These are phyloP conservation scores for Xyliphius kryptos DNA, from an alignment of 2,113 vertebrate species.

Conservation along the genomic window DNA sequence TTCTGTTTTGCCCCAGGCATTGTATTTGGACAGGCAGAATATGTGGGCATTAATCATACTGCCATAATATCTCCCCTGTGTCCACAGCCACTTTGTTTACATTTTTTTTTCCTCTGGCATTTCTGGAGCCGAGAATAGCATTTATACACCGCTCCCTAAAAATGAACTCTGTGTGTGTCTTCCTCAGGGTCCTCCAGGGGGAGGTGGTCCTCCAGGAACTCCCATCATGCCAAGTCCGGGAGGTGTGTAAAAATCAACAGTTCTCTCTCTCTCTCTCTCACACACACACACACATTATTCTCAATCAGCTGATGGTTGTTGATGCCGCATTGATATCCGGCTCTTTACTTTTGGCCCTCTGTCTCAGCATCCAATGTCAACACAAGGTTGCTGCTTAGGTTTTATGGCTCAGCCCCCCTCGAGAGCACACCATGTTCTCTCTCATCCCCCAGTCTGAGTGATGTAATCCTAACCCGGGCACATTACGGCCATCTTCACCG, in stretches of 20 bases:
- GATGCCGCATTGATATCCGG: too few relatives aligned
- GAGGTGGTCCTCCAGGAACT: constrained; percentile 82
- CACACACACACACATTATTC: too few relatives aligned
- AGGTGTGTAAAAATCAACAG: constrained; percentile 72
- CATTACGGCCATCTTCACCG: too few relatives aligned
- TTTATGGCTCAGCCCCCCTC: too few relatives aligned
- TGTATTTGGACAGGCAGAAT: constrained; percentile 26
- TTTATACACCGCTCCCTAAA: constrained; percentile 8
- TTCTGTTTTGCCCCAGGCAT: constrained; percentile 22
- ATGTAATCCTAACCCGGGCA: too few relatives aligned
- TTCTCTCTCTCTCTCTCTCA: too few relatives aligned
- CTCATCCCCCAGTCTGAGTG: background rate
- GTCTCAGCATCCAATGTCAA: too few relatives aligned
- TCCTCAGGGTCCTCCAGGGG: constrained; percentile 79
- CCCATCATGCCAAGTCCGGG: constrained; percentile 89
- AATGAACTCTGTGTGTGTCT: background rate
- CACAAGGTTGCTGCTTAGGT: too few relatives aligned
- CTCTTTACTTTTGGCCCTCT: too few relatives aligned
- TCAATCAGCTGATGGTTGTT: too few relatives aligned
- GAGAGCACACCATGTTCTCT: background rate
- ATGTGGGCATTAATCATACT: constrained; percentile 41
- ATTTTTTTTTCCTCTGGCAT: constrained; percentile 21
- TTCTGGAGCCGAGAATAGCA: constrained; percentile 13
- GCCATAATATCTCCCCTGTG: constrained; percentile 35
- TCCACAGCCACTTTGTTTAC: constrained; percentile 28